Conservation (phyloP, 2,113 vertebrate species). For the Anarrhichthys ocellatus region DNA sequence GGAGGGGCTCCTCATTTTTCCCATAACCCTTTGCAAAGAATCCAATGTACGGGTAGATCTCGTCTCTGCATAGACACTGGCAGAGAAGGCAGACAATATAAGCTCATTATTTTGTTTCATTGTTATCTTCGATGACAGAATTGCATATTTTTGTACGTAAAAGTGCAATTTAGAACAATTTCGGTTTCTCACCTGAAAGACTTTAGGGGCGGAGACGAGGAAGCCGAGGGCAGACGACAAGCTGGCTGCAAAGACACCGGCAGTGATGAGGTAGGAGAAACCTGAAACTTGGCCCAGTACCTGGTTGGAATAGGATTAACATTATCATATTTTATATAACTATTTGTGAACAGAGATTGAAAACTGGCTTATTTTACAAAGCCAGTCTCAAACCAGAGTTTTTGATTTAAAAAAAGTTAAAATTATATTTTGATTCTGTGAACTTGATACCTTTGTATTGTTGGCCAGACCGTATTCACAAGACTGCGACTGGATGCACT, state of each 20-base stretch:
- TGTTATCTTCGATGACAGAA: not conserved
- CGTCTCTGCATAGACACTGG: slow-evolving; percentile 85
- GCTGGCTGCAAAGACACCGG: slow-evolving; percentile 83
- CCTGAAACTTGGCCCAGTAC: slow-evolving; percentile 79
- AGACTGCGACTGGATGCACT: slow-evolving; percentile 59
- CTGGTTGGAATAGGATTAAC: slow-evolving; percentile 50
- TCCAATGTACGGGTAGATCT: slow-evolving; percentile 82
- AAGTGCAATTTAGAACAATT: not conserved
- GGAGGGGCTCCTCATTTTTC: slow-evolving; percentile 82
- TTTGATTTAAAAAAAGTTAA: not conserved
- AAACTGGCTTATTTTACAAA: not conserved
- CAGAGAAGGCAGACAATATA: slow-evolving; percentile 13
- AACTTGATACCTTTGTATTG: slow-evolving; percentile 68
- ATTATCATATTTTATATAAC: too few species aligned
- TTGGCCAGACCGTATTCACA: slow-evolving; percentile 79
- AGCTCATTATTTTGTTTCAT: not conserved
- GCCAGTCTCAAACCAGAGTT: not conserved
- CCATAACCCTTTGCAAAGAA: slow-evolving; percentile 86
- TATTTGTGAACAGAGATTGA: not conserved
- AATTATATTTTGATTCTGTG: not conserved
- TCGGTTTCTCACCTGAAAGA: slow-evolving; percentile 81
- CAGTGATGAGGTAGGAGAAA: slow-evolving; percentile 78
- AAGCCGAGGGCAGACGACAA: slow-evolving; percentile 87
- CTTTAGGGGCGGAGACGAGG: slow-evolving; percentile 83
- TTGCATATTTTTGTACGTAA: not conserved